A percentile compares a stretch with the other conserved stretches of the same genome.
These are phyloP conservation scores for Bombus turneri DNA, from an alignment of 1,140 invertebrate genomes.

Conservation along the genomic window DNA sequence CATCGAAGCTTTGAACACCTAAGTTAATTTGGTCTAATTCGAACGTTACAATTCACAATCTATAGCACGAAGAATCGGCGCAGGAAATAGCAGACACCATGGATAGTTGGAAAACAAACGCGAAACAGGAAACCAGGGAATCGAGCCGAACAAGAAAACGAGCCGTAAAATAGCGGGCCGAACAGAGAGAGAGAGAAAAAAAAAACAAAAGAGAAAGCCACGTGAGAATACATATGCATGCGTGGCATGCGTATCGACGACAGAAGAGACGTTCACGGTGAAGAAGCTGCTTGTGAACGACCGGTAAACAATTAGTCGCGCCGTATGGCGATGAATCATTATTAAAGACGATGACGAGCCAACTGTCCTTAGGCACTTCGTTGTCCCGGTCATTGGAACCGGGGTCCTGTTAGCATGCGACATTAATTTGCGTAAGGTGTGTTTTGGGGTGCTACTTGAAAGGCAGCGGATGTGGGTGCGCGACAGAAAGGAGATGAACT, in stretches of 20 bases:
- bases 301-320: constrained; percentile 71
- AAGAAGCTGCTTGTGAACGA: constrained; percentile 55
- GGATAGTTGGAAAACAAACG: background rate
- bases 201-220: constrained; percentile 52
- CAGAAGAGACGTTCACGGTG: constrained; percentile 48
- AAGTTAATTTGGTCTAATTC: background rate
- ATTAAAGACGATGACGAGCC: constrained; percentile 67
- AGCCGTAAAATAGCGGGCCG: constrained; percentile 40
- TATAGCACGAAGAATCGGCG: background rate
- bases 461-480: constrained; percentile 67
- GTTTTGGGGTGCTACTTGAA: constrained; percentile 66
- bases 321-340: constrained; percentile 70
- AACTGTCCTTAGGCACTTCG: constrained; percentile 54
- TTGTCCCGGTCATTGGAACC: constrained; percentile 56
- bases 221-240: constrained; percentile 55
- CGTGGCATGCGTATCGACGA: constrained; percentile 45
- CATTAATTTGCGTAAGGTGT: constrained; percentile 72
- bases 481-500: constrained; percentile 62
- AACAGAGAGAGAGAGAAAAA: background rate
- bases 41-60: background rate
- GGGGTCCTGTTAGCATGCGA: constrained; percentile 56
- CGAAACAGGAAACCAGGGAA: constrained; percentile 22
- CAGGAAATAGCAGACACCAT: background rate
- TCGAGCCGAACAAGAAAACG: constrained; percentile 51
- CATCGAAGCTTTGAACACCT: no score